These are phyloP conservation scores for Drosophila obscura DNA, from an alignment of 1,140 invertebrate genomes.

Conservation along the genomic window DNA sequence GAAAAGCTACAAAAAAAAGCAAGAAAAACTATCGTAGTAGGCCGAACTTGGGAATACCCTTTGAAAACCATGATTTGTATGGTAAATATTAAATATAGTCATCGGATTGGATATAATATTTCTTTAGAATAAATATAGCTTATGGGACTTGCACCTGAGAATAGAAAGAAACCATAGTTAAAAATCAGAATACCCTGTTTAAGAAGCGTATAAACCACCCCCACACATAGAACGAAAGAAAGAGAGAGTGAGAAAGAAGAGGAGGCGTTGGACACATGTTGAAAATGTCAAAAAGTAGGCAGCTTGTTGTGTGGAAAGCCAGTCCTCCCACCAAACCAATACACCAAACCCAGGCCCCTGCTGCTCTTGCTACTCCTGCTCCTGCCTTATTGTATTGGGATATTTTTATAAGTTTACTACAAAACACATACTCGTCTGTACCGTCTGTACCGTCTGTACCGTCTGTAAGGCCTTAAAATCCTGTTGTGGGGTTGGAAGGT, in stretches of 20 bases:
- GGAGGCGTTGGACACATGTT: constrained; percentile 74
- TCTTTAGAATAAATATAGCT: no score
- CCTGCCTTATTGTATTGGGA: constrained; percentile 57
- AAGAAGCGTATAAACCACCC: neutral
- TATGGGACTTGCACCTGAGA: no score
- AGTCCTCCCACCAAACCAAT: neutral
- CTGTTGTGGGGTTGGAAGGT: constrained; percentile 49
- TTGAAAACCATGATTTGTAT: no score
- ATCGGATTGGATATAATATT: no score
- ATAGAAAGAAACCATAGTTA: no score
- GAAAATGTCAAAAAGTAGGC: constrained; percentile 82
- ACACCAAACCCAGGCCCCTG: neutral
- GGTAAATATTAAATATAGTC: no score
- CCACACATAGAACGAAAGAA: constrained; percentile 20
- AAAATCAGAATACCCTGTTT: no score
- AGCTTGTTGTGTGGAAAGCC: constrained; percentile 69
- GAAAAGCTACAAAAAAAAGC: constrained; percentile 66
- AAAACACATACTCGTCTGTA: constrained; percentile 20
- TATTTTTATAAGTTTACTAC: constrained; percentile 66
- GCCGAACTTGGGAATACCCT: no score
- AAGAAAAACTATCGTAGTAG: neutral
- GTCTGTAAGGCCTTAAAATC: constrained; percentile 34
- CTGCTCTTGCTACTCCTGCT: constrained; percentile 9
- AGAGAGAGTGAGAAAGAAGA: constrained; percentile 5
- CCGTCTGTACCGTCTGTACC: neutral